A percentile compares a stretch with the other conserved stretches of the same genome.
phyloP scores from a whole-genome alignment of 2,797 vertebrate genomes.

The Sciurus vulgaris region DNA sequence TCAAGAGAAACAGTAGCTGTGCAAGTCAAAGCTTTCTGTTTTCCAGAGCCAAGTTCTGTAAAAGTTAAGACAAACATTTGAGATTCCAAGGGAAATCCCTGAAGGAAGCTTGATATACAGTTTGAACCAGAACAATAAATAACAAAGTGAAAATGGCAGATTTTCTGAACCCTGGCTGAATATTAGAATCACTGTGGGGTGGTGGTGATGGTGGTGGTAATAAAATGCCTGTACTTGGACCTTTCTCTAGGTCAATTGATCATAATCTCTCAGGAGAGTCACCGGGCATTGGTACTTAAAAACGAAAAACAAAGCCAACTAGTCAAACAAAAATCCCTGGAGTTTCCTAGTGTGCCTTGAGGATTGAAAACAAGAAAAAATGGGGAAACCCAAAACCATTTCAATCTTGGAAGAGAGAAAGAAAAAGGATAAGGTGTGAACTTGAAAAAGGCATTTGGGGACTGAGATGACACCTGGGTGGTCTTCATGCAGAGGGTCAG shows the following conservation, averaged over 20 bases:
- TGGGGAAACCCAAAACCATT: not conserved
- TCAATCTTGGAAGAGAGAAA: not conserved
- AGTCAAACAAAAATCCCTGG: not conserved
- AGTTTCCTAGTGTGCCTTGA: not conserved
- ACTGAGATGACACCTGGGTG: not conserved
- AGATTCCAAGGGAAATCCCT: slow-evolving; percentile 21
- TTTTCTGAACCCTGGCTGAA: not conserved
- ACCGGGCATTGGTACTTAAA: not conserved
- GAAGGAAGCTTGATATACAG: not conserved
- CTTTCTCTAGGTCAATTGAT: not conserved
- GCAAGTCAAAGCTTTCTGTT: slow-evolving; percentile 48
- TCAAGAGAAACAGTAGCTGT: not conserved
- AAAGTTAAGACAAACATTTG: slow-evolving; percentile 51
- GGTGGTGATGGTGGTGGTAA: not conserved
- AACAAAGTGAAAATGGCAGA: not conserved
- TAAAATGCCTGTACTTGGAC: not conserved
- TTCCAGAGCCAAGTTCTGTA: slow-evolving; percentile 57
- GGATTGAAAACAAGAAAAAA: not conserved
- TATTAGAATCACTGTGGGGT: not conserved
- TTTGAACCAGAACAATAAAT: slow-evolving; percentile 34
- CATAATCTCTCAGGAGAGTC: not conserved
- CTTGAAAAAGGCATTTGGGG: not conserved
- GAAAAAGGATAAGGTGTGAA: not conserved
- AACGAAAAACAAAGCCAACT: not conserved
- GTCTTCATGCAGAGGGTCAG: not conserved